Evolutionary conservation across 1,140 invertebrate species (phyloP).

Genomic region (Gonatopus flavifemur): DNA sequence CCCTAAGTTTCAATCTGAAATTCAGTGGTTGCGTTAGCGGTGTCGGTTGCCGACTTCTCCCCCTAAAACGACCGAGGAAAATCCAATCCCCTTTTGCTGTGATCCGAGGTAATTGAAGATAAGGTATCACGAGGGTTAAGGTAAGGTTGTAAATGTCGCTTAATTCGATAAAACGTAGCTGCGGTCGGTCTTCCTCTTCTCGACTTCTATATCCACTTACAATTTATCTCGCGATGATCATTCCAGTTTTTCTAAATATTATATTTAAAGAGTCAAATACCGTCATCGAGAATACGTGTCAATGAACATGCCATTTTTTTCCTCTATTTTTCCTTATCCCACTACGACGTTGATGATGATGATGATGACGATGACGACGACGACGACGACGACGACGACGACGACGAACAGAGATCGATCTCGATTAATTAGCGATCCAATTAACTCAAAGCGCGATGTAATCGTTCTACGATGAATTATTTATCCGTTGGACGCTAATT

Average conservation of each 20-base stretch:
- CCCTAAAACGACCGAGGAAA: conserved; percentile 3
- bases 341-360: too few relatives aligned
- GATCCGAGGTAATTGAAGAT: conserved; percentile 26
- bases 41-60: conserved; percentile 7
- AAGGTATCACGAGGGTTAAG: conserved; percentile 6
- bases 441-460: conserved; percentile 35
- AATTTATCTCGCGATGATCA: too few relatives aligned
- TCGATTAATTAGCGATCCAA: conserved; percentile 40
- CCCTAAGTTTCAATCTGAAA: too few relatives aligned
- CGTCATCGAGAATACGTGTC: too few relatives aligned
- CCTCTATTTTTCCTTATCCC: neutral
- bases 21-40: too few relatives aligned
- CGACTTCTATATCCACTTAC: too few relatives aligned
- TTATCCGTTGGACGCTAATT: conserved; percentile 37
- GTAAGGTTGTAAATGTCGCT: conserved; percentile 4
- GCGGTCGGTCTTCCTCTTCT: neutral
- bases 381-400: too few relatives aligned
- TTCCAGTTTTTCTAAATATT: too few relatives aligned
- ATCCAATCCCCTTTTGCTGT: conserved; percentile 21
- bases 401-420: conserved; percentile 19
- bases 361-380: too few relatives aligned
- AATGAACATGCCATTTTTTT: neutral
- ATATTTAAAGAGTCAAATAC: too few relatives aligned
- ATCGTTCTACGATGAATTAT: conserved; percentile 37
- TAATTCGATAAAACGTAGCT: conserved; percentile 1